Evolutionary conservation across 2,797 vertebrate genomes (phyloP), one percentile per base, ranked within the genome.

Genomic region (Mus spretus): DNA sequence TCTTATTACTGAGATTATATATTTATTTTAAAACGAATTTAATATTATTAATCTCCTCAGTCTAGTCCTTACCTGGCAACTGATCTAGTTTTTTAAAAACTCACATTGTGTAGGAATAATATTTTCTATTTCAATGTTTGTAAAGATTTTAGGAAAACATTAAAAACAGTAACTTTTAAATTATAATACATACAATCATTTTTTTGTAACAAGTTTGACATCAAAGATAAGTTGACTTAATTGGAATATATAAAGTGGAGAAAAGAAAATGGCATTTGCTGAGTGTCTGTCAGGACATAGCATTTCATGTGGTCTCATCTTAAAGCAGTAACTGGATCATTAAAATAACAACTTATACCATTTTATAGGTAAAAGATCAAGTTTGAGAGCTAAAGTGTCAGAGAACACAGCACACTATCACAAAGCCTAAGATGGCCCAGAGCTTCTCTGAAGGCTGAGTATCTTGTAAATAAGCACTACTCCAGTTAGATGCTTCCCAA

Each of bases 31-130:
- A 92, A 93, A 78, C 3, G 84, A 63, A 47, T 88, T 93, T 12
- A 87, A 89, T 10, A 84, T 90, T 40, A 89, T 93, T 86, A 50
- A 24, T 91, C 91, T 96, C 40, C 34, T 97, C 14, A 89, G 6
- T 88, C 44, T 85, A 9, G 20, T 11, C 17, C 81, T 93, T 74
- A 84, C 10, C 1, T 55, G 4, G 59, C 44, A 86, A 70, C 1
- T n/a, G 2, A 3, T 50, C 57, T 90, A 59, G 20, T 83, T 91
- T 70, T 93, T 82, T 12, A 90, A 93, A 93, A 87, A 1, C 10
- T 87, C 20, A 26, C 2, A 47, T 83, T 70, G 55, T 4, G n/a
- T 1, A 74, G 88, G 4, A 91, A 3, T 79, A 79, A 57, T 1
- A 91, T 83, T 81, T 83, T 6, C 31, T 87, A 67, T 24, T 65